Evolutionary conservation across 2,888 invertebrate genomes (phyloP), one percentile per base, ranked within the genome.

Genomic region (Pollenia griseotomentosa): DNA sequence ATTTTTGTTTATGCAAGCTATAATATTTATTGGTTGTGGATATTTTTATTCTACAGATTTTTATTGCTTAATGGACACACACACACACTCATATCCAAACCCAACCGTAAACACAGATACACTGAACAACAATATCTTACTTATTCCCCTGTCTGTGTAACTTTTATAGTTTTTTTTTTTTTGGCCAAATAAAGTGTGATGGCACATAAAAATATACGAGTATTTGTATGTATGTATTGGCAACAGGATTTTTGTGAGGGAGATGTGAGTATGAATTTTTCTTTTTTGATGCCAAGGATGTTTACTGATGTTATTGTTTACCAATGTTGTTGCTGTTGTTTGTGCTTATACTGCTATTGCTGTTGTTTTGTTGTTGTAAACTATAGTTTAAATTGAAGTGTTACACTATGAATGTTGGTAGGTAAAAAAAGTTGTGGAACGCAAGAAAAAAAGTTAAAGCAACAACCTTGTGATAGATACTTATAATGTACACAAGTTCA

Each of bases 381-480:
- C 3, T 59, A 59, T 12, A 59, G 59, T 14, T 59, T 40, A 14
- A n/a, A 44, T 73, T 73, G 57, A 73, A 57, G 23, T 57, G 57
- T 44, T 73, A 44, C 40, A 12, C 14, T 73, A 73, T 73, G 23
- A 55, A 73, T 51, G 71, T 23, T 57, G 57, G 53, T 71, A 8
- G 51, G 10, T n/a, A 10, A 11, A 16, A 19, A 11, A 70, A 70
- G 40, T 16, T 42, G n/a, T 40, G n/a, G 14, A 73, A 19, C 10
- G 23, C 48, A n/a, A 4, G n/a, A n/a, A 48, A 59, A 57, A 7
- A 40, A 33, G 33, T 40, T 59, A 73, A 73, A 46, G 59, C 46
- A 73, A 73, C 73, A 73, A 46, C 59, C 73, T 48, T 73, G 73
- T 73, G 12, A 53, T 53, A 53, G 51, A 68, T 40, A 33, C 23